Evolutionary conservation across 2,888 invertebrate species (phyloP), one percentile per base, ranked within the genome.

Genomic region (Eulithis testata): DNA sequence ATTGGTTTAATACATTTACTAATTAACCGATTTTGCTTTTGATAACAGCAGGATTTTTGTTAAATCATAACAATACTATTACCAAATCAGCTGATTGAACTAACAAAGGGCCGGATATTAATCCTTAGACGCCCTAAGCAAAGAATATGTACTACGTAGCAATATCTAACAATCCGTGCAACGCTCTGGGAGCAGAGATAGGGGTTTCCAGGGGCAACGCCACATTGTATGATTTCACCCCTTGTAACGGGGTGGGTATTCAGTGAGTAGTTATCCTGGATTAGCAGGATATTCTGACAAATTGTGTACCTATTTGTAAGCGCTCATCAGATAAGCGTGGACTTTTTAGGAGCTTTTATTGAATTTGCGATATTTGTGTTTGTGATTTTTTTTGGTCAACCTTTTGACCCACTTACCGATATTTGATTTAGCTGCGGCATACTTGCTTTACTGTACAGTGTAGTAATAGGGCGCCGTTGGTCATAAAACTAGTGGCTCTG

Each of bases 161-260:
- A 36, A 51, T 53, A 14, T 21, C 9, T 37, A 37, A 53, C 4
- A 36, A 12, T 53, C 37, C 14, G 11, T 56, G 47, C 49, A 47
- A 2, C 31, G 12, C 47, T 47, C 36, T 56, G 56, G n/a, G n/a
- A 31, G 12, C 36, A 5, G 56, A 47, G 12, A 45, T 45, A 45
- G 21, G 45, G 27, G 36, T 12, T 8, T 21, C 45, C 4, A 45
- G 36, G 45, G 31, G 12, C 9, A 2, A 31, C 14, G 6, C 45
- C 45, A 36, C 56, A 56, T 44, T 55, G 55, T 55, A 2, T 45
- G 45, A 12, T n/a, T 37, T 27, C 52, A 36, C 44, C 56, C 56
- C 56, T n/a, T 31, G 45, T 47, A 21, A 36, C n/a, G 5, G 37
- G 53, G 51, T 51, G n/a, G 31, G 21, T 44, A 43, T 45, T 31